A percentile compares a stretch with the other conserved stretches of the same genome.
Evolutionary conservation across 2,888 invertebrate species (phyloP).

Genomic region (Yponomeuta evonymella): DNA sequence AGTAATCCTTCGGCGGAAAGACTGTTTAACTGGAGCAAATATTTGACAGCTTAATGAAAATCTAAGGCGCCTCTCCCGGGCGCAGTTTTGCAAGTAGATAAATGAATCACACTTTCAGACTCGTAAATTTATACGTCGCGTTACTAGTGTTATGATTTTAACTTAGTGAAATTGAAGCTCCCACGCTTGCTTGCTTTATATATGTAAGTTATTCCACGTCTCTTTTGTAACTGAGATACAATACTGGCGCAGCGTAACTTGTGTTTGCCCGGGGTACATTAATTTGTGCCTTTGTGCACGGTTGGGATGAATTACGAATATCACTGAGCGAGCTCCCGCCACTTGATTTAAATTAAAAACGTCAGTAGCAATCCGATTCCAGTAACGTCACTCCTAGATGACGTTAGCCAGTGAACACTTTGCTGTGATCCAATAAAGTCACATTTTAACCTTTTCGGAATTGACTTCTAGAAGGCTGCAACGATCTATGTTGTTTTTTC

Average conservation of each 20-base stretch:
- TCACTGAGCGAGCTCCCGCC: neutral
- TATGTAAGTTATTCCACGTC: conserved; percentile 52
- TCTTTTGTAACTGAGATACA: conserved; percentile 32
- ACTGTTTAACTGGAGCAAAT: conserved; percentile 56
- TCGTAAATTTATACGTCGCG: conserved; percentile 63
- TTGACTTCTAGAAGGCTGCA: no score
- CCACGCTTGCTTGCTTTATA: conserved; percentile 34
- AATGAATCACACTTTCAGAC: conserved; percentile 58
- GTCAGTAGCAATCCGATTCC: neutral
- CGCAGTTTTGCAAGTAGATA: conserved; percentile 50
- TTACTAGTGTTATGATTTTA: conserved; percentile 66
- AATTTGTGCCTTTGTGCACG: neutral
- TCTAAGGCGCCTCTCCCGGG: conserved; percentile 47
- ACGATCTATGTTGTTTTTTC: no score
- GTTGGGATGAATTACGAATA: neutral
- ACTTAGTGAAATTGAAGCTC: conserved; percentile 56
- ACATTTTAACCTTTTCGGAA: no score
- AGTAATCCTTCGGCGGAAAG: conserved; percentile 45
- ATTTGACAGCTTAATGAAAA: conserved; percentile 69
- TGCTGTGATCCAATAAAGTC: no score
- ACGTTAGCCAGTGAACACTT: no score
- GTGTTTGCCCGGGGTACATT: neutral
- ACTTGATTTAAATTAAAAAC: conserved; percentile 1
- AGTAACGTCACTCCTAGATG: no score
- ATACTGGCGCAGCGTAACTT: conserved; percentile 14